Conservation (phyloP, 2,888 invertebrate species). For the Capitulum mitella region DNA sequence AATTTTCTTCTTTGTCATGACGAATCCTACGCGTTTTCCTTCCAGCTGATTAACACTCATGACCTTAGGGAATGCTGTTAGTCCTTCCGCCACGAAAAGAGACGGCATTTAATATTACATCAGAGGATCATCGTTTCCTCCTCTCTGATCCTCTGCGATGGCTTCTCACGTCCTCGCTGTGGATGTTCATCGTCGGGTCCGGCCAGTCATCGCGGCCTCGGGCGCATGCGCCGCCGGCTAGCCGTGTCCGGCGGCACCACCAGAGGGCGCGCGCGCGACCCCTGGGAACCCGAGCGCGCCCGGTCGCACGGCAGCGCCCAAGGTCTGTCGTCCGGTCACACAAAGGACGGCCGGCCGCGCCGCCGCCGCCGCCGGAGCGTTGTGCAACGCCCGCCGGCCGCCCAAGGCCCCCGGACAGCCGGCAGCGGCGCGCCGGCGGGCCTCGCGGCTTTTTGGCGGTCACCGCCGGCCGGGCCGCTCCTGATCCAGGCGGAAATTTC, state of each 20-base stretch:
- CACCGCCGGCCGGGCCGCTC: background rate
- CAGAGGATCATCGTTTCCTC: too few species aligned
- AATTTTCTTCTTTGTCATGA: too few species aligned
- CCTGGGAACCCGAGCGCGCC: background rate
- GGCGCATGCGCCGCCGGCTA: background rate
- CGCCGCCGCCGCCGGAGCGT: background rate
- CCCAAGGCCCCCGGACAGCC: background rate
- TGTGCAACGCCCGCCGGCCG: slow-evolving; percentile 19
- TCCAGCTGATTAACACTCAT: too few species aligned
- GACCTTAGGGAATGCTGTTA: too few species aligned
- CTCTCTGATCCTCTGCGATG: too few species aligned
- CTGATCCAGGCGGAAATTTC: too few species aligned
- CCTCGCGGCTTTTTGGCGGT: background rate
- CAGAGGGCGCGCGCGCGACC: background rate
- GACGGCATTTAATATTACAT: too few species aligned
- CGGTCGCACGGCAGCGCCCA: background rate
- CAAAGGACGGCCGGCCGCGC: background rate
- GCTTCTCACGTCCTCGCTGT: too few species aligned
- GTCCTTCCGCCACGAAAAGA: too few species aligned
- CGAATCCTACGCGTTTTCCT: too few species aligned
- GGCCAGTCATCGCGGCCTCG: background rate
- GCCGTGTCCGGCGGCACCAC: background rate
- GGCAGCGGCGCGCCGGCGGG: background rate
- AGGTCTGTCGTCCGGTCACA: background rate
- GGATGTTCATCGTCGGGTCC: too few species aligned